Base-by-base conservation (phyloP, 2,888 invertebrate species). In the Stenotaenia linearis region DNA sequence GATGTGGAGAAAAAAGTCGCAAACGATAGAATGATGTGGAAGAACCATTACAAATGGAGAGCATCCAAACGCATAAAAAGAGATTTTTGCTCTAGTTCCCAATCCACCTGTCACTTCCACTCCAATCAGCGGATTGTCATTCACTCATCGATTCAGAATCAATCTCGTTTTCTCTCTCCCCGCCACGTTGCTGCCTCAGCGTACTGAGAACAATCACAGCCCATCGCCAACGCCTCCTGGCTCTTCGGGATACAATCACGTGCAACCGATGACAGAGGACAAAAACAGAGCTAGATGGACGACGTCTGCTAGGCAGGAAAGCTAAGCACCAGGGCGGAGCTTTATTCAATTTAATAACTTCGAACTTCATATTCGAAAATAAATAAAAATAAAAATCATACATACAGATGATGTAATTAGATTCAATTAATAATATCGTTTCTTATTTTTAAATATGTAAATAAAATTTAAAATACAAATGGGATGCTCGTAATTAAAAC, bases 81-180 rank as follows among this genome's bases (percentile, higher is more conserved):
- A 25, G 61, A 61, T 61, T 61, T 61, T 61, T 61, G 61, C 61
- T 23, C 61, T 23, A 7, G 28, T 25, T 61, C 61, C 61, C 61
- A 61, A 61, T 61, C 61, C 61, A 61, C 61, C 61, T 61, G 61
- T 61, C 61, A 61, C 61, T 10, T 61, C 61, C 61, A 61, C 61
- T 61, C 61, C 61, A 61, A 61, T 61, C 61, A 61, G 28, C 61
- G 61, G 61, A 61, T 61, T 61, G 61, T 61, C 61, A 61, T 61
- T 61, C 61, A 61, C 61, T 61, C 61, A 61, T 61, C 61, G 61
- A 61, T 61, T 61, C 61, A 61, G 61, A 61, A 61, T 61, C 61
- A 61, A 61, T 61, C 61, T 61, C 61, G 61, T 61, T 61, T 61
- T 25, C 61, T 61, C 25, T 61, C n/a, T 18, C n/a, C n/a, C n/a